A percentile compares a stretch with the other conserved stretches of the same genome.
Conservation (phyloP, 2,888 invertebrate genomes). For the Andrena chrysosceles region DNA sequence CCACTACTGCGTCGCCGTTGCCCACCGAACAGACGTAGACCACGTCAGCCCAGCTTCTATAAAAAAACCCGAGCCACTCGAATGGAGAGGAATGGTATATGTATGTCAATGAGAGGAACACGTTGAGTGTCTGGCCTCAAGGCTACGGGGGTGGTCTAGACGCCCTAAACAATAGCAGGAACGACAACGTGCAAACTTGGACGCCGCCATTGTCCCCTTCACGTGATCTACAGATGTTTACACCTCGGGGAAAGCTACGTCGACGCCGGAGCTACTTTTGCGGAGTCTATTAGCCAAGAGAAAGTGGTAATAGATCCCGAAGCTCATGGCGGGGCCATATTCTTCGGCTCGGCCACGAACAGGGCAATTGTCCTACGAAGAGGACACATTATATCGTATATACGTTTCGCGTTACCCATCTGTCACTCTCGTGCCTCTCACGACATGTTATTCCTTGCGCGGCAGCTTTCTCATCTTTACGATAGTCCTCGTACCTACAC, state of each 20-base stretch:
- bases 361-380: not conserved
- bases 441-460: not conserved
- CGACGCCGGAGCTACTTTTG: not conserved
- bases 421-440: not conserved
- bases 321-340: not conserved
- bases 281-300: not conserved
- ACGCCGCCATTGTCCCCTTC: not conserved
- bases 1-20: too few relatives aligned
- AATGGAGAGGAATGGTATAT: not conserved
- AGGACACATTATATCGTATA: not conserved
- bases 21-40: too few relatives aligned
- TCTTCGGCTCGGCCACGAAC: not conserved
- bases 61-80: not conserved
- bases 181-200: not conserved
- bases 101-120: not conserved
- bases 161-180: not conserved
- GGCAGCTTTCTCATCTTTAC: not conserved
- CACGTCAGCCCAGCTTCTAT: not conserved
- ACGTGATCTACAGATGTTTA: slow-evolving; percentile 6
- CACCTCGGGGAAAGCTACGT: not conserved
- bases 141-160: not conserved
- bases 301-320: not conserved
- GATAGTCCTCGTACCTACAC: not conserved
- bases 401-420: not conserved
- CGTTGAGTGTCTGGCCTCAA: not conserved